Evolutionary conservation across 2,888 invertebrate genomes (phyloP).

Genomic region (Tenthredo mesomela): DNA sequence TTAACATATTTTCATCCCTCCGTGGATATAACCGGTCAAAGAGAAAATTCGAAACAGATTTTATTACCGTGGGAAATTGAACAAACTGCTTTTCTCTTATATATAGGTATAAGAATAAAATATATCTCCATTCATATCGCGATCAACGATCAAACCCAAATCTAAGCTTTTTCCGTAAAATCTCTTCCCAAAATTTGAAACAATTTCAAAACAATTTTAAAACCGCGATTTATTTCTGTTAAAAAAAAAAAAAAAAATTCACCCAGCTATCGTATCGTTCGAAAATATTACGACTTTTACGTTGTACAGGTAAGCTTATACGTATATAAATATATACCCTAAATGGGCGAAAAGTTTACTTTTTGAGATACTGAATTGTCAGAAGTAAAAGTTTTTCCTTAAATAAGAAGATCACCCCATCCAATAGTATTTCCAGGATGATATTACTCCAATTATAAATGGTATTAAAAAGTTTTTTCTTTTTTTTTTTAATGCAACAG

Average conservation of each 20-base stretch:
- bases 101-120: background rate
- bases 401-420: background rate
- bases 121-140: background rate
- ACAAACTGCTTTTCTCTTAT: background rate
- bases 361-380: no score
- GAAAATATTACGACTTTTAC: no score
- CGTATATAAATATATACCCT: no score
- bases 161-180: background rate
- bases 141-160: background rate
- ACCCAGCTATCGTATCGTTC: no score
- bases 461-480: background rate
- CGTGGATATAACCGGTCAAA: constrained; percentile 4
- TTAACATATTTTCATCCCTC: constrained; percentile 38
- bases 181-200: background rate
- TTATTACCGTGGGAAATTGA: constrained; percentile 23
- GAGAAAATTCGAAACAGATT: background rate
- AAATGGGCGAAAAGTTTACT: no score
- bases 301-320: no score
- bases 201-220: background rate
- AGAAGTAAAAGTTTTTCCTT: background rate
- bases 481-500: background rate
- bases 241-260: no score
- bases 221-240: background rate
- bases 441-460: background rate
- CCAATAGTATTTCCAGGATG: background rate